A percentile compares a stretch with the other conserved stretches of the same genome.
Evolutionary conservation across 2,113 vertebrate genomes (phyloP).

Genomic region (Etheostoma spectabile): DNA sequence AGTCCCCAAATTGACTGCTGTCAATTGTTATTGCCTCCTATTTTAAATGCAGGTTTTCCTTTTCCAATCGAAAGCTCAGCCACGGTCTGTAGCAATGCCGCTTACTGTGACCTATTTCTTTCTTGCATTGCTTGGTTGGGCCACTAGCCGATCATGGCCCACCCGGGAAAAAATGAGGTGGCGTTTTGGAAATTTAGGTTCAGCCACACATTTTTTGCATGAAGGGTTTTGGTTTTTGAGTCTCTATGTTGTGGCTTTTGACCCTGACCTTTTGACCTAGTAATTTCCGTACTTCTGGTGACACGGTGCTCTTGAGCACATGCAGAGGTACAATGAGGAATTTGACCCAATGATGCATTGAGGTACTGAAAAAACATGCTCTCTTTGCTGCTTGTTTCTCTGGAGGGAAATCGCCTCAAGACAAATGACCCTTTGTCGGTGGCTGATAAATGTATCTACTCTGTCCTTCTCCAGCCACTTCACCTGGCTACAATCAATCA

Average conservation of each 20-base stretch:
- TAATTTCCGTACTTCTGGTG: background rate
- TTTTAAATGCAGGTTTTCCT: background rate
- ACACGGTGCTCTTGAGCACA: background rate
- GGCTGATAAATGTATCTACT: background rate
- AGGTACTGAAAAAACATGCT: conserved; percentile 1
- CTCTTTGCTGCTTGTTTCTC: background rate
- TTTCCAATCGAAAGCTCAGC: background rate
- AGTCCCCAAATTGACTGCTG: too few relatives aligned
- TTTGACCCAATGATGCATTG: background rate
- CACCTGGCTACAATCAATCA: background rate
- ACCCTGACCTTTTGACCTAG: background rate
- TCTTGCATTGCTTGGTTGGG: background rate
- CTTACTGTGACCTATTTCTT: too few relatives aligned
- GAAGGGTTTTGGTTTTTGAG: background rate
- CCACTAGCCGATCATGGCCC: background rate
- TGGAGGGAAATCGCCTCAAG: background rate
- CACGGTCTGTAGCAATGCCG: background rate
- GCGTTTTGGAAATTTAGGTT: background rate
- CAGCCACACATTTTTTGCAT: background rate
- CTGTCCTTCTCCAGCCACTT: background rate
- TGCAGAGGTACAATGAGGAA: background rate
- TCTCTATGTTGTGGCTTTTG: background rate
- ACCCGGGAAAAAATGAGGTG: background rate
- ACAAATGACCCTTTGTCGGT: background rate
- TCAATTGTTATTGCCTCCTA: background rate